Evolutionary conservation across 2,888 invertebrate species (phyloP).

Genomic region (Melitaea athalia): DNA sequence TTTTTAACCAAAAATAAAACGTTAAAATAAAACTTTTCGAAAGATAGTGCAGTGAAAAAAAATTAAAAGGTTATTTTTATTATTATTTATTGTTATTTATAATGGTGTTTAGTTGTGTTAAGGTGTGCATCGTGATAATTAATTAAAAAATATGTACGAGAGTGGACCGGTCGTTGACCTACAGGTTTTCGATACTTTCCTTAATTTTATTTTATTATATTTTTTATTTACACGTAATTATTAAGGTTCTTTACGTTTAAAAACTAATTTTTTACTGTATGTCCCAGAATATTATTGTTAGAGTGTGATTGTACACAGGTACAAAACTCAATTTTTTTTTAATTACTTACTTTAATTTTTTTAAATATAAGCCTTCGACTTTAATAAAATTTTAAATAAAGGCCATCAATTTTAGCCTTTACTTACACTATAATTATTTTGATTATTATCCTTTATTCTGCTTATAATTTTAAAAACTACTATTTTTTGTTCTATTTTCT

Average conservation of each 20-base stretch:
- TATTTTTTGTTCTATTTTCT: too few relatives aligned
- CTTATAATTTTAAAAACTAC: too few relatives aligned
- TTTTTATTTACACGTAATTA: background rate
- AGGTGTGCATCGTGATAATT: constrained; percentile 23
- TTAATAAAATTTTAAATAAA: too few relatives aligned
- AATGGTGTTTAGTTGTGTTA: constrained; percentile 11
- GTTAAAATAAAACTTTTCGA: constrained; percentile 3
- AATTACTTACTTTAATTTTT: too few relatives aligned
- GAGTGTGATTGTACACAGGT: too few relatives aligned
- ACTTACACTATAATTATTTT: too few relatives aligned
- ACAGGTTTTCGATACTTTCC: constrained; percentile 18
- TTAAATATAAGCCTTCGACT: too few relatives aligned
- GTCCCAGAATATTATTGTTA: too few relatives aligned
- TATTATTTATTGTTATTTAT: background rate
- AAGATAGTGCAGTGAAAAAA: background rate
- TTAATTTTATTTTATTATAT: background rate
- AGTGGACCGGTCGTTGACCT: constrained; percentile 25
- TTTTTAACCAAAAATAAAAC: constrained; percentile 8
- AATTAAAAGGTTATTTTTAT: constrained; percentile 3
- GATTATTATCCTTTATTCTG: too few relatives aligned
- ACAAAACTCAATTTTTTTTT: too few relatives aligned
- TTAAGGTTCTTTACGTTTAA: background rate
- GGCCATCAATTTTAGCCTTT: too few relatives aligned
- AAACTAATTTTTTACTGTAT: background rate
- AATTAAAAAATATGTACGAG: constrained; percentile 29